These are phyloP conservation scores for Cryptus armator DNA, from an alignment of 2,888 invertebrate species.

Conservation along the genomic window DNA sequence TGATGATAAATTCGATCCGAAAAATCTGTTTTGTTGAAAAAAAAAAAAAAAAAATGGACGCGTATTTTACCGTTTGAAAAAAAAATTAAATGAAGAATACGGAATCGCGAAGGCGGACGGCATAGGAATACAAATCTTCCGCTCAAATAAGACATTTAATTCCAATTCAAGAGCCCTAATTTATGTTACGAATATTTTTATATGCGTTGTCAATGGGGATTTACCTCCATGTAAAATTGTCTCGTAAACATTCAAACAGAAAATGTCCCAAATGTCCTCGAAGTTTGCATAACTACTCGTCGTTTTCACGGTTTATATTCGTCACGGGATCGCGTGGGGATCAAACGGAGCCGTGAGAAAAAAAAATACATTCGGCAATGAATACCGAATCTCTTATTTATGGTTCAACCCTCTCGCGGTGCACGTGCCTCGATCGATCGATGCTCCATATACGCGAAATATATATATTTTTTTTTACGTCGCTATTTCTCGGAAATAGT, in stretches of 20 bases:
- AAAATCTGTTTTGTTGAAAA: no score
- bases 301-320: slow-evolving; percentile 81
- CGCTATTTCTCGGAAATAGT: neutral
- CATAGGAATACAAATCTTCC: neutral
- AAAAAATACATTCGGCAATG: slow-evolving; percentile 70
- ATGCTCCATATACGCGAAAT: neutral
- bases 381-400: slow-evolving; percentile 59
- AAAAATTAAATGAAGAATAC: no score
- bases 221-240: slow-evolving; percentile 68
- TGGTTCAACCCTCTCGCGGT: slow-evolving; percentile 11
- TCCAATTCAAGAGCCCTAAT: slow-evolving; percentile 7
- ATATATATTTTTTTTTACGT: slow-evolving; percentile 7
- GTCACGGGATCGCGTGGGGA: slow-evolving; percentile 72
- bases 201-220: slow-evolving; percentile 29
- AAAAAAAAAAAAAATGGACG: no score
- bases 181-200: slow-evolving; percentile 13
- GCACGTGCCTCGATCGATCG: slow-evolving; percentile 46
- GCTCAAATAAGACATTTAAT: slow-evolving; percentile 31
- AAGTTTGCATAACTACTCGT: slow-evolving; percentile 80
- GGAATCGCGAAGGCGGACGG: no score
- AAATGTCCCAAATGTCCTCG: slow-evolving; percentile 60
- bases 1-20: no score
- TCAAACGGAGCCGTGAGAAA: slow-evolving; percentile 77
- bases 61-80: no score
- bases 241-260: slow-evolving; percentile 71